phyloP scores from a whole-genome alignment of 2,113 vertebrate genomes.

The Beaufortia kweichowensis region DNA sequence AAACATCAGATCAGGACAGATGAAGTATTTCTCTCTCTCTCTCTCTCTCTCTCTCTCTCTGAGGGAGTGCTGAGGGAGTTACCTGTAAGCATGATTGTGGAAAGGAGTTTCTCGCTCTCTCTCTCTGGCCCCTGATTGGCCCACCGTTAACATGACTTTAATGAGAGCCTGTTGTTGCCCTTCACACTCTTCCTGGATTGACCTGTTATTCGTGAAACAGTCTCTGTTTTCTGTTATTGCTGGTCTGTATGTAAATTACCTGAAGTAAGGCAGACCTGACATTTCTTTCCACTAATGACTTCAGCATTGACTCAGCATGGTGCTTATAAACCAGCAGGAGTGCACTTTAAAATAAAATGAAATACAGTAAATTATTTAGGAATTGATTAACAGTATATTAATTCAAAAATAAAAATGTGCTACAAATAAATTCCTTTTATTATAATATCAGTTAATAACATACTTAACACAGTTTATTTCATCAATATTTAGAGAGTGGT shows the following conservation, averaged over 20 bases:
- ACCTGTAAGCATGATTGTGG: conserved; percentile 56
- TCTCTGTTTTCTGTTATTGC: conserved; percentile 56
- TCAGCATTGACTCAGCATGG: not conserved
- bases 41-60: conserved; percentile 10
- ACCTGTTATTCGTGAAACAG: conserved; percentile 58
- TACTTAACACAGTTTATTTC: no score
- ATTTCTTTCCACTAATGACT: conserved; percentile 25
- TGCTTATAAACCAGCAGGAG: not conserved
- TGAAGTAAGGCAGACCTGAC: not conserved
- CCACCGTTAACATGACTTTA: conserved; percentile 50
- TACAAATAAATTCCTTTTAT: no score
- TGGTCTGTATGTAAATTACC: conserved; percentile 25
- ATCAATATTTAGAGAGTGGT: no score
- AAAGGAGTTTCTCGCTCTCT: conserved; percentile 45
- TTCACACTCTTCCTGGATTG: conserved; percentile 29
- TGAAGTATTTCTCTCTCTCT: conserved; percentile 11
- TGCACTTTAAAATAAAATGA: no score
- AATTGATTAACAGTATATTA: no score
- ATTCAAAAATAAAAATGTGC: no score
- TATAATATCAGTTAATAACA: no score
- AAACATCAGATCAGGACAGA: no score
- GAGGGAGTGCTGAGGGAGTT: conserved; percentile 49
- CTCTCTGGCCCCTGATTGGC: conserved; percentile 51
- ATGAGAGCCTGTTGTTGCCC: conserved; percentile 45
- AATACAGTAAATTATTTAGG: no score